Evolutionary conservation across 2,113 vertebrate species (phyloP).

Genomic region (Serilophus lunatus): DNA sequence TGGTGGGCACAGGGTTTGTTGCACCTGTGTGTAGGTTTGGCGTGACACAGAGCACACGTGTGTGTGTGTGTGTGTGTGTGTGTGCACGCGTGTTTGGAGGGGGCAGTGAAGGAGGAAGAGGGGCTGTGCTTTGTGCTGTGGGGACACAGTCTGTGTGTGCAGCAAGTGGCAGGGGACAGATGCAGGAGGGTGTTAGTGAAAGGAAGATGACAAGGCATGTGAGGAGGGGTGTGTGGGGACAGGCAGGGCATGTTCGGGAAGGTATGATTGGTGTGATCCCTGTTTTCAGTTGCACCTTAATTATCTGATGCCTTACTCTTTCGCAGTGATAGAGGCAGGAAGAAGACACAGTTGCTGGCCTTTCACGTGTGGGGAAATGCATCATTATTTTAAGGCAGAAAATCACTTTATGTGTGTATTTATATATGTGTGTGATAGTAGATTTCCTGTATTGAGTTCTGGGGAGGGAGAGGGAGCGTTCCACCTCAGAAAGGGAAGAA

Average conservation of each 20-base stretch:
- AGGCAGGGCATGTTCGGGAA: not conserved
- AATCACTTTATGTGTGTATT: not conserved
- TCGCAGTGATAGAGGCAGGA: not conserved
- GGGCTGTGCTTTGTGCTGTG: not conserved
- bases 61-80: too few relatives aligned
- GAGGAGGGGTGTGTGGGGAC: not conserved
- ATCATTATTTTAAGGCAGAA: not conserved
- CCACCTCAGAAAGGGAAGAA: not conserved
- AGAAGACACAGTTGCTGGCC: not conserved
- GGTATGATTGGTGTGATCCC: not conserved
- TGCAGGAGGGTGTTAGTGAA: not conserved
- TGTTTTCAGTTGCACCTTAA: not conserved
- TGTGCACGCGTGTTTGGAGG: not conserved
- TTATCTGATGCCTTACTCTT: not conserved
- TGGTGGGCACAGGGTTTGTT: not conserved
- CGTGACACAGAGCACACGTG: not conserved
- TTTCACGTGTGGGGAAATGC: not conserved
- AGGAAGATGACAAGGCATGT: not conserved
- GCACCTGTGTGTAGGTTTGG: fast-evolving
- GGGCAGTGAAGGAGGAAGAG: not conserved
- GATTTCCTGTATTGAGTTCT: not conserved
- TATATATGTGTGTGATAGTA: not conserved
- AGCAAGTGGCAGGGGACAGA: not conserved
- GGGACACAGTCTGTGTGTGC: not conserved
- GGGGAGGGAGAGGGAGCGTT: not conserved